Percentiles rank a stretch among this genome's conserved stretches.
These are phyloP conservation scores for Drosophila mayri DNA, from an alignment of 1,140 invertebrate species.

Conservation along the genomic window DNA sequence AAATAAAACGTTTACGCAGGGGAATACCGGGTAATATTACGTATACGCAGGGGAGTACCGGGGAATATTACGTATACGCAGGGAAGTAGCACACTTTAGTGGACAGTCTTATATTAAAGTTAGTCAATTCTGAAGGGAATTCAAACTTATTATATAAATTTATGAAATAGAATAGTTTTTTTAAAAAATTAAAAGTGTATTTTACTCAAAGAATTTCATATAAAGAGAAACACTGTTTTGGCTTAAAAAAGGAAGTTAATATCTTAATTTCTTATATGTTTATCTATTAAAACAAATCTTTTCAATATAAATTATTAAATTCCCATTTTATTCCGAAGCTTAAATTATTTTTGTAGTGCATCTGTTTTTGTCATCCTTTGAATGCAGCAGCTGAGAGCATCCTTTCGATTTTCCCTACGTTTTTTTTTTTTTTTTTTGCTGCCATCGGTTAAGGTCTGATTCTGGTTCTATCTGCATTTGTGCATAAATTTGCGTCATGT, in stretches of 20 bases:
- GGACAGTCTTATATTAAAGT: neutral
- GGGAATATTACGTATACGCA: constrained; percentile 43
- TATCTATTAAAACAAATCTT: neutral
- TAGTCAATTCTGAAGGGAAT: neutral
- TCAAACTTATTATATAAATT: neutral
- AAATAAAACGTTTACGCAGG: constrained; percentile 48
- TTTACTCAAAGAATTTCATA: too few relatives aligned
- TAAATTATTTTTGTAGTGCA: constrained; percentile 1
- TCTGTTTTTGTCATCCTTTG: constrained; percentile 22
- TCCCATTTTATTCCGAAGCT: too few relatives aligned
- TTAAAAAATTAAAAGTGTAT: neutral
- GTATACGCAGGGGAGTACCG: constrained; percentile 38
- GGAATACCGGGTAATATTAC: constrained; percentile 7
- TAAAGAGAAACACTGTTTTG: too few relatives aligned
- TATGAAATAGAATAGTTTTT: too few relatives aligned
- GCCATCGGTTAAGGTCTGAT: constrained; percentile 6
- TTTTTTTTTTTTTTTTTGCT: constrained; percentile 18
- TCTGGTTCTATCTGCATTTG: constrained; percentile 52
- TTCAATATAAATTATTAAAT: neutral
- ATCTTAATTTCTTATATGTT: neutral
- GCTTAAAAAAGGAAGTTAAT: neutral
- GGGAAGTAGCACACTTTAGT: neutral
- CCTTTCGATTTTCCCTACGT: neutral
- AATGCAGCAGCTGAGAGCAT: constrained; percentile 30
- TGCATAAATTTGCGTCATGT: constrained; percentile 79